Base-by-base conservation (phyloP, 1,140 invertebrate genomes). In the Dendrolimus kikuchii region DNA sequence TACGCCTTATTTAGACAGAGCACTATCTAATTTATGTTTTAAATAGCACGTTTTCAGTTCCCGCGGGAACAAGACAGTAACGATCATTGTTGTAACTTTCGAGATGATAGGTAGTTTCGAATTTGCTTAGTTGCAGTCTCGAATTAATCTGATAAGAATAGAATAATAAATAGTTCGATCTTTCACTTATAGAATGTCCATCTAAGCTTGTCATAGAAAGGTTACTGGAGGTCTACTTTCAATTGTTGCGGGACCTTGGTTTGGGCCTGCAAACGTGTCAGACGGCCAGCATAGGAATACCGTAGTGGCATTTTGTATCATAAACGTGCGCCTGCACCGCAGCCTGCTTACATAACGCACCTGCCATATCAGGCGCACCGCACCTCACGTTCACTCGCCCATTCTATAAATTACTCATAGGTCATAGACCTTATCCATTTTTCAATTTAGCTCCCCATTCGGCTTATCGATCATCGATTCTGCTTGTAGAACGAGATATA, bases 371-470 rank as follows among this genome's bases (percentile, higher is more conserved):
- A 59, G 74, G 77, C 66, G 72, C 70, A 77, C 68, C 67, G 64
- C 71, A 67, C 75, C 77, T 81, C 74, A 63, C 71, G 77, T 74
- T 81, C 76, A 72, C 79, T 80, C 72, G 76, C 73, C 71, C 78
- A 80, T 81, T 80, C 80, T 83, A 81, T 82, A 79, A 83, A 84
- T 86, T 83, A 80, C 81, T 82, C 80, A 84, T 74, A 81, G 80
- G 77, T 86, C 80, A 74, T 80, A 78, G 82, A 86, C 77, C 80
- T 73, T 71, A 71, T 66, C 62, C 66, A 82, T 80, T 79, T 81
- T 81, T 77, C 73, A 74, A 75, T 74, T 70, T 64, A 49, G 62
- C 59, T 59, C 39, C 50, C 43, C 38, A 44, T 51, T 36, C 49
- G 45, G 51, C 44, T 46, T 60, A 49, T 56, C 46, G 54, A 55